Evolutionary conservation across 2,888 invertebrate species (phyloP).

Genomic region (Ophraella communa): DNA sequence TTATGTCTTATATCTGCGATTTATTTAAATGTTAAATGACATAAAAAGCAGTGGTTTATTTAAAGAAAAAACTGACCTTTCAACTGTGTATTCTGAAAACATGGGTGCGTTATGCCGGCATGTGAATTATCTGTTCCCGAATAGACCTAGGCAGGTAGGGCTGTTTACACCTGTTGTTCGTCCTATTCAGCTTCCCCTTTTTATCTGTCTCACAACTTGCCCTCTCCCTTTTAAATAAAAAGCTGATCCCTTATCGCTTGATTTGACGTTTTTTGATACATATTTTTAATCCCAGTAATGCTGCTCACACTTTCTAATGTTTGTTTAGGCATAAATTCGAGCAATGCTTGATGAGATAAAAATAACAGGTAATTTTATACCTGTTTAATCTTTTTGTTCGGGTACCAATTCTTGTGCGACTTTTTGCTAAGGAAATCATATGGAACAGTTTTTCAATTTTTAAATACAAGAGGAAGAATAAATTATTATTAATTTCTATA

Average conservation of each 20-base stretch:
- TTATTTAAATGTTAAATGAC: no score
- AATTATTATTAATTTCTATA: no score
- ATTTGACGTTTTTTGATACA: slow-evolving; percentile 26
- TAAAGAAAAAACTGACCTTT: slow-evolving; percentile 1
- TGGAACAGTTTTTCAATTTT: not conserved
- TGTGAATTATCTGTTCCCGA: slow-evolving; percentile 53
- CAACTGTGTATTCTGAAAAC: not conserved
- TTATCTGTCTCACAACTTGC: slow-evolving; percentile 22
- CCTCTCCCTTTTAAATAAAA: slow-evolving; percentile 18
- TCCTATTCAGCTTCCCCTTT: slow-evolving; percentile 46
- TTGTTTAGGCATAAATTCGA: slow-evolving; percentile 18
- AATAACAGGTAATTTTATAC: slow-evolving; percentile 10
- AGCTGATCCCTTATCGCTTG: slow-evolving; percentile 23
- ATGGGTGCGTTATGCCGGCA: slow-evolving; percentile 45
- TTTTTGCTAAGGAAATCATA: not conserved
- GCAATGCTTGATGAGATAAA: not conserved
- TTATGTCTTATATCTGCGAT: no score
- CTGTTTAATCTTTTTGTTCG: not conserved
- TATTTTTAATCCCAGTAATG: slow-evolving; percentile 25
- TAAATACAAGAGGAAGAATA: no score
- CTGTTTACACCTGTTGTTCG: slow-evolving; percentile 57
- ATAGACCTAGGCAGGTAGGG: slow-evolving; percentile 52
- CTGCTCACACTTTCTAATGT: slow-evolving; percentile 23
- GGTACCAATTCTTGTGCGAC: not conserved
- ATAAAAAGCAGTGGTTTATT: no score